Percentiles rank a stretch among this genome's conserved stretches.
phyloP scores from a whole-genome alignment of 2,888 invertebrate species.

The Prosopocoilus inquinatus region DNA sequence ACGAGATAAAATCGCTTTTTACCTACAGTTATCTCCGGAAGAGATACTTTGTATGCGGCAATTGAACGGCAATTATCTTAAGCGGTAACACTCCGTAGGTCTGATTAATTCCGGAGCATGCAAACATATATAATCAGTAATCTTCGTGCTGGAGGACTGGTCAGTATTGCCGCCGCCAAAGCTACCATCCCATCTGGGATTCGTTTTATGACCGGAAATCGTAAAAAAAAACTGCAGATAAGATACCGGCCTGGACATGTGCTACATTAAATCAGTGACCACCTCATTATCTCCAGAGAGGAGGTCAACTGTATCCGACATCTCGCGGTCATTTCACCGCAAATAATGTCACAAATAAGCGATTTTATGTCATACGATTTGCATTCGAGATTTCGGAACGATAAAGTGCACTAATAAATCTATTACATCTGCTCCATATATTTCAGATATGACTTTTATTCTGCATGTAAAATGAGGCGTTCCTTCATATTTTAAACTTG shows the following conservation, averaged over 20 bases:
- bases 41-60: slow-evolving; percentile 7
- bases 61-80: slow-evolving; percentile 6
- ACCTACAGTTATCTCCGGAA: background rate
- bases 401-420: background rate
- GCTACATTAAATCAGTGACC: slow-evolving; percentile 27
- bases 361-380: background rate
- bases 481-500: too few relatives aligned
- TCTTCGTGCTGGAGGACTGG: too few relatives aligned
- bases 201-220: slow-evolving; percentile 24
- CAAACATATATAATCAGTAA: slow-evolving; percentile 1
- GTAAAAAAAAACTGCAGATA: slow-evolving; percentile 28
- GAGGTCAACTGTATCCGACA: slow-evolving; percentile 1
- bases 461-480: too few relatives aligned
- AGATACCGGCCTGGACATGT: slow-evolving; percentile 27
- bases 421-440: too few relatives aligned
- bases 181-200: slow-evolving; percentile 24
- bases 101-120: slow-evolving; percentile 24
- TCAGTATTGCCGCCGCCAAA: too few relatives aligned
- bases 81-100: slow-evolving; percentile 11
- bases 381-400: slow-evolving; percentile 1
- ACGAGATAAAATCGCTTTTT: slow-evolving; percentile 3
- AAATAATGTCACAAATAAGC: background rate
- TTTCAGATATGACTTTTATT: too few relatives aligned
- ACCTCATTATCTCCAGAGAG: slow-evolving; percentile 21
- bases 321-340: background rate